Conservation (phyloP, 2,888 invertebrate genomes). For the Erpobdella octoculata region DNA sequence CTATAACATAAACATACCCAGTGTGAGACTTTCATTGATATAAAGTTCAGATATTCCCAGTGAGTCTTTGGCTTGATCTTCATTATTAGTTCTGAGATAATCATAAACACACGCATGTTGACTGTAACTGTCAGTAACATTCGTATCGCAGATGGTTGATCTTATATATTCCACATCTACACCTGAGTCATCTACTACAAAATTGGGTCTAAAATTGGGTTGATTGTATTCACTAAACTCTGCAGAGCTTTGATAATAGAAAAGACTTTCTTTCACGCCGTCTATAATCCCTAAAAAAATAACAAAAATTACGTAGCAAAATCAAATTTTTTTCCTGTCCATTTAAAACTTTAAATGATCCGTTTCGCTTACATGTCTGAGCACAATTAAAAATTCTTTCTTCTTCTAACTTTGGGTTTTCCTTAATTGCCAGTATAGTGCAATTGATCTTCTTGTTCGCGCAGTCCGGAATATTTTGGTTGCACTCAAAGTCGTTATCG, state of each 20-base stretch:
- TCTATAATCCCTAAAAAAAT: not conserved
- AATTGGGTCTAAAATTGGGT: not conserved
- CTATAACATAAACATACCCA: too few relatives aligned
- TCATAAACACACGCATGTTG: not conserved
- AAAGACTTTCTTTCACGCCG: not conserved
- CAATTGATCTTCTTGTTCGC: too few relatives aligned
- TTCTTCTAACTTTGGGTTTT: not conserved
- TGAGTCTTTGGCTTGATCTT: not conserved
- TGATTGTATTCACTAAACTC: too few relatives aligned
- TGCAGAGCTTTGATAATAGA: too few relatives aligned
- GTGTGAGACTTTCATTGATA: too few relatives aligned
- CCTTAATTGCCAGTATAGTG: too few relatives aligned
- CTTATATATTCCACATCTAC: not conserved
- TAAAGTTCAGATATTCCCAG: too few relatives aligned
- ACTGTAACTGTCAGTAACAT: not conserved
- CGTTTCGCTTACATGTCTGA: constrained; percentile 2
- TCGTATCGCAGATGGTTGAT: not conserved
- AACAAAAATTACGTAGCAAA: not conserved
- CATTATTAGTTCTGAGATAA: not conserved
- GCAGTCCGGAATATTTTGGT: not conserved
- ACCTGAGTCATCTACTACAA: not conserved
- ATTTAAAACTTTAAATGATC: not conserved
- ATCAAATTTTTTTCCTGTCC: not conserved
- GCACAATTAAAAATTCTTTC: not conserved
- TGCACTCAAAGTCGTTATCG: not conserved